phyloP scores from a whole-genome alignment of 2,113 vertebrate species.

The Ameiurus melas region DNA sequence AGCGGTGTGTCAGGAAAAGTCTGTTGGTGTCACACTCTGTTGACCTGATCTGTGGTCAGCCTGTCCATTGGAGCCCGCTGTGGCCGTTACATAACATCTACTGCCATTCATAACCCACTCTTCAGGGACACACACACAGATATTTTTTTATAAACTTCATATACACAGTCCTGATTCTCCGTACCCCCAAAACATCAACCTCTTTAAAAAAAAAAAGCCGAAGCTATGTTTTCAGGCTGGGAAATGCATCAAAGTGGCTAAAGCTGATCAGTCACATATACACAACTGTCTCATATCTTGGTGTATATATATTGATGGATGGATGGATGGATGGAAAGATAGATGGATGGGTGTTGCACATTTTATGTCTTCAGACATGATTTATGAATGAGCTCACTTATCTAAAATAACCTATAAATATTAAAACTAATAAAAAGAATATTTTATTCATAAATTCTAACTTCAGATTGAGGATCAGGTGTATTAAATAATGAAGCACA shows the following conservation, averaged over 20 bases:
- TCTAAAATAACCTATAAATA: constrained; percentile 3
- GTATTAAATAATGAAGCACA: not conserved
- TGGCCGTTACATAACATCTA: constrained; percentile 80
- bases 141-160: constrained; percentile 55
- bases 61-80: constrained; percentile 77
- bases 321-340: not conserved
- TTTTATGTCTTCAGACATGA: not conserved
- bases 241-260: not conserved
- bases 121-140: constrained; percentile 63
- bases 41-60: constrained; percentile 80
- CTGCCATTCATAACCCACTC: constrained; percentile 75
- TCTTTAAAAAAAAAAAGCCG: not conserved
- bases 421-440: not conserved
- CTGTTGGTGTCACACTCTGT: constrained; percentile 82
- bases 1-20: constrained; percentile 76
- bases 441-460: not conserved
- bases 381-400: not conserved
- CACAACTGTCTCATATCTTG: not conserved
- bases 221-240: not conserved
- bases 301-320: not conserved
- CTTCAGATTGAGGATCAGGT: not conserved
- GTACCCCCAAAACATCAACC: constrained; percentile 37
- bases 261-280: not conserved
- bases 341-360: not conserved
- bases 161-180: constrained; percentile 40